phyloP scores from a whole-genome alignment of 2,113 vertebrate genomes.

The Pomatorhinus ruficollis region DNA sequence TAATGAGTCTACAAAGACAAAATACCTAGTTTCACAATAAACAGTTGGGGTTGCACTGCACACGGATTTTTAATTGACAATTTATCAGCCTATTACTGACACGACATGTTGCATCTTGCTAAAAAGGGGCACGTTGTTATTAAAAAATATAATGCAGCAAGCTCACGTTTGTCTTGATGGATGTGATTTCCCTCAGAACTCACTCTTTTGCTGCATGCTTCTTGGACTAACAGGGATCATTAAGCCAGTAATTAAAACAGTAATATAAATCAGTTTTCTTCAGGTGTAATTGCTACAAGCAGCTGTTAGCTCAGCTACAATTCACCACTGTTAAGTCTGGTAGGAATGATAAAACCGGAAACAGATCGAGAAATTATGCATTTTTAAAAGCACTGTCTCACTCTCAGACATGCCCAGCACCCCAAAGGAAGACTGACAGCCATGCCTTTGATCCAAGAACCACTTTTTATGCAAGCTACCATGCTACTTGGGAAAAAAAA shows the following conservation, averaged over 20 bases:
- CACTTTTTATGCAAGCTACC: not conserved
- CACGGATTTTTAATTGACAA: not conserved
- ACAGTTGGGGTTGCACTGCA: not conserved
- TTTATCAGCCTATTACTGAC: not conserved
- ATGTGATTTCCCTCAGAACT: not conserved
- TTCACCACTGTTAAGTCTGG: not conserved
- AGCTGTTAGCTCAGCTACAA: not conserved
- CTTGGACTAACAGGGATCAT: not conserved
- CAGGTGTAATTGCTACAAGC: not conserved
- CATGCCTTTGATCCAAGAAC: slow-evolving; percentile 28
- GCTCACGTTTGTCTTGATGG: not conserved
- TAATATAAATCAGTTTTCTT: not conserved
- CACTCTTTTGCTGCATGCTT: not conserved
- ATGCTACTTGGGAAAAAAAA: not conserved
- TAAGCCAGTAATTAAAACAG: not conserved
- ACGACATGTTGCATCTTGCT: not conserved
- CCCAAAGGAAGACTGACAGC: not conserved
- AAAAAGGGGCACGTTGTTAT: not conserved
- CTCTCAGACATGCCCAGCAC: not conserved
- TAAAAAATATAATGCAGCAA: not conserved
- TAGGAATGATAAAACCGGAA: not conserved
- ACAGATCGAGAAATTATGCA: not conserved
- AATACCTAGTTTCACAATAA: not conserved
- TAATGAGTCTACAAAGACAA: not conserved
- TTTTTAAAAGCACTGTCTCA: slow-evolving; percentile 11